Evolutionary conservation across 2,113 vertebrate genomes (phyloP).

Genomic region (Semnornis frantzii): DNA sequence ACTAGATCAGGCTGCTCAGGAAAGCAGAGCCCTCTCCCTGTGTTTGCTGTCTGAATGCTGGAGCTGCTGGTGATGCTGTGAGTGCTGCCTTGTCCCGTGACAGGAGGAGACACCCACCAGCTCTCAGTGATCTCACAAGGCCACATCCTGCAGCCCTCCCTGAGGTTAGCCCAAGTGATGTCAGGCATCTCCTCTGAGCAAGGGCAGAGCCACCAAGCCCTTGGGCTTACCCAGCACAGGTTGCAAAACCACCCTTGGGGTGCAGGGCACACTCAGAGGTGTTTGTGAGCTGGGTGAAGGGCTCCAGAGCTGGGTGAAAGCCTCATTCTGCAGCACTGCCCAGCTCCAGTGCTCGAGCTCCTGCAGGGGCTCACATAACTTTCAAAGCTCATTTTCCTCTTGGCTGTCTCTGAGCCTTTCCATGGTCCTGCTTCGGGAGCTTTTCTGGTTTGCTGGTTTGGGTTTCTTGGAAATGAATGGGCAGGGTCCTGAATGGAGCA

Average conservation of each 20-base stretch:
- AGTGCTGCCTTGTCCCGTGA: not conserved
- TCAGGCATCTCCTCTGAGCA: not conserved
- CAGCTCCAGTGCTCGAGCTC: rapidly evolving
- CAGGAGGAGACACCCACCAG: not conserved
- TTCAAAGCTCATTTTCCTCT: not conserved
- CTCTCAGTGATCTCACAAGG: not conserved
- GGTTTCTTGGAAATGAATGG: not conserved
- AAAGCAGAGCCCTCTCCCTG: not conserved
- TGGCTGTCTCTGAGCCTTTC: not conserved
- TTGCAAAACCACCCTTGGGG: rapidly evolving
- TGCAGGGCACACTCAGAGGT: rapidly evolving
- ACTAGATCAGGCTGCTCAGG: not conserved
- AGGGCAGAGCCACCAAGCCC: not conserved
- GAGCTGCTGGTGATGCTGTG: not conserved
- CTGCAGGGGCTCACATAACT: not conserved
- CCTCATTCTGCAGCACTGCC: rapidly evolving
- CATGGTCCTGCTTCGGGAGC: rapidly evolving
- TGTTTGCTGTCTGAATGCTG: rapidly evolving
- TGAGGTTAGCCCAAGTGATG: not conserved
- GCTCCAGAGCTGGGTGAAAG: rapidly evolving
- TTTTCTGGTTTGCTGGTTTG: not conserved
- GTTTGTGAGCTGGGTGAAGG: not conserved
- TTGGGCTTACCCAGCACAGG: rapidly evolving
- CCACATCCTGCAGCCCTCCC: not conserved
- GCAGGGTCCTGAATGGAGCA: not conserved